Evolutionary conservation across 2,888 invertebrate species (phyloP).

Genomic region (Leucozona laternaria): DNA sequence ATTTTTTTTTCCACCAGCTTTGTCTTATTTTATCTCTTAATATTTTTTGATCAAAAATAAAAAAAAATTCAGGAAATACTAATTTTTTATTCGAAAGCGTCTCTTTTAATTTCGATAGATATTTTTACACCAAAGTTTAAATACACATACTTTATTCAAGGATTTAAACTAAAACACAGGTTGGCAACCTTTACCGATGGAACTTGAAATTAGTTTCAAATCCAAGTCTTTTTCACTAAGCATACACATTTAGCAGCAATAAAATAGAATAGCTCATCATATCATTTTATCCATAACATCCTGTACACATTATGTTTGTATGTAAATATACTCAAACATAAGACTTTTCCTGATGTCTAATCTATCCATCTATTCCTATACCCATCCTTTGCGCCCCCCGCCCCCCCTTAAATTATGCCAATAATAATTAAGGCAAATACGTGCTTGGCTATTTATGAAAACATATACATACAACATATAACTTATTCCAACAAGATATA

Average conservation of each 20-base stretch:
- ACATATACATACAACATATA: not conserved
- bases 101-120: no score
- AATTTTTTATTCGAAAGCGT: no score
- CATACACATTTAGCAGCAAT: conserved; percentile 40
- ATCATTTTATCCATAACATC: conserved; percentile 8
- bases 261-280: conserved; percentile 22
- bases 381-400: not conserved
- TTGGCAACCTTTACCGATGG: conserved; percentile 2
- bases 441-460: conserved; percentile 74
- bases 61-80: no score
- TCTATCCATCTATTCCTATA: not conserved
- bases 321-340: not conserved
- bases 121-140: no score
- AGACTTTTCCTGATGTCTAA: not conserved
- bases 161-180: not conserved
- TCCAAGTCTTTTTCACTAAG: conserved; percentile 20
- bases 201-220: conserved; percentile 59
- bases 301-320: not conserved
- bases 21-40: no score
- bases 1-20: no score
- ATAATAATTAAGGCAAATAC: conserved; percentile 81
- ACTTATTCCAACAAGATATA: not conserved
- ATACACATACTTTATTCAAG: no score
- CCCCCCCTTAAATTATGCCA: conserved; percentile 79
- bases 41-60: no score